These are phyloP conservation scores for Synanceia verrucosa DNA, from an alignment of 2,797 vertebrate genomes.

Conservation along the genomic window DNA sequence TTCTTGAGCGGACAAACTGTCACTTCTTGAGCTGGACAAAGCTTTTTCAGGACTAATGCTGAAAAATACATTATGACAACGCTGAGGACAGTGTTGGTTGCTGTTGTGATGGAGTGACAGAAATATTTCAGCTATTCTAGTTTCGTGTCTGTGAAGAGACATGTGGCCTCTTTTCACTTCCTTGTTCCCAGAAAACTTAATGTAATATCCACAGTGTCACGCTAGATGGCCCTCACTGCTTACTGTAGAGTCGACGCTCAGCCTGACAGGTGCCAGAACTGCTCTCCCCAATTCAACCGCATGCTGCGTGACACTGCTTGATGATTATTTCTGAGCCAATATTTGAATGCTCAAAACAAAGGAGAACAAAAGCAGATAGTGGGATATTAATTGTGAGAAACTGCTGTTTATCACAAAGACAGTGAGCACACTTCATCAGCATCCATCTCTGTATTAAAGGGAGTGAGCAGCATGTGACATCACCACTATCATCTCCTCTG, in stretches of 20 bases:
- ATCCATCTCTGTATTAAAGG: conserved; percentile 12
- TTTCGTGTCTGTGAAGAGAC: conserved; percentile 24
- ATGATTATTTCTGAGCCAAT: conserved; percentile 28
- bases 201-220: conserved; percentile 72
- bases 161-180: conserved; percentile 38
- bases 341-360: conserved; percentile 2
- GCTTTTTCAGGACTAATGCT: not conserved
- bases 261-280: conserved; percentile 38
- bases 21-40: not conserved
- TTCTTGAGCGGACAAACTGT: not conserved
- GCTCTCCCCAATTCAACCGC: conserved; percentile 25
- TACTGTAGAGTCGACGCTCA: not conserved
- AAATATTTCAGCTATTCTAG: conserved; percentile 37
- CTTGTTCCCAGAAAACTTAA: conserved; percentile 27
- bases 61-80: not conserved
- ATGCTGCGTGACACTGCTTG: conserved; percentile 25
- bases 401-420: not conserved
- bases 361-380: not conserved
- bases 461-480: conserved; percentile 11
- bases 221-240: conserved; percentile 78
- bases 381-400: not conserved
- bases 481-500: conserved; percentile 40
- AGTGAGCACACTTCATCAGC: conserved; percentile 12
- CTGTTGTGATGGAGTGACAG: not conserved
- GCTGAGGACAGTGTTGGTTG: not conserved